These are phyloP conservation scores for Urocynchramus pylzowi DNA, from an alignment of 2,113 vertebrate genomes.

Conservation along the genomic window DNA sequence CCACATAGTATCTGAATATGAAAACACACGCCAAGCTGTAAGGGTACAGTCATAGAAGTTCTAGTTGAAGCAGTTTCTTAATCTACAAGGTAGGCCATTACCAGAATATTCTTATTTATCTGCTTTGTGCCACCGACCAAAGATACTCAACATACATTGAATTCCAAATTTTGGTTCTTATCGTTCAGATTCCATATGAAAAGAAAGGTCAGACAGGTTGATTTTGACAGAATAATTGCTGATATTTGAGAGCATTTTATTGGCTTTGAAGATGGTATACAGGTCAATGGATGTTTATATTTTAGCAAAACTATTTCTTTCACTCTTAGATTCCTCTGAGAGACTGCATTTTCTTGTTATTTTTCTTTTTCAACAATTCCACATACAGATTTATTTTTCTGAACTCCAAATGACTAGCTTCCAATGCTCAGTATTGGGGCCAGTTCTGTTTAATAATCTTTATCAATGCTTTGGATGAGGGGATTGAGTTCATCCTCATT, in stretches of 20 bases:
- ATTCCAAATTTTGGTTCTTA: background rate
- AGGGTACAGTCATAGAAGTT: background rate
- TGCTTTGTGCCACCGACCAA: background rate
- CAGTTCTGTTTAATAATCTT: background rate
- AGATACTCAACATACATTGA: background rate
- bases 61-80: background rate
- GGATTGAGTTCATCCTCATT: background rate
- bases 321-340: background rate
- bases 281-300: background rate
- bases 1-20: constrained; percentile 47
- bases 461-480: background rate
- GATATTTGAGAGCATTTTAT: background rate
- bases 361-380: background rate
- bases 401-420: background rate
- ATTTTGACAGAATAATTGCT: background rate
- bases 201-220: background rate
- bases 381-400: background rate
- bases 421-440: background rate
- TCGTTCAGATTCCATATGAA: background rate
- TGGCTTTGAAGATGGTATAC: background rate
- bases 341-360: background rate
- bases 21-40: constrained; percentile 54
- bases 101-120: background rate
- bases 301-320: background rate
- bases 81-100: background rate